A percentile compares a stretch with the other conserved stretches of the same genome.
Evolutionary conservation across 1,140 invertebrate species (phyloP).

Genomic region (Diachasmimorpha longicaudata): DNA sequence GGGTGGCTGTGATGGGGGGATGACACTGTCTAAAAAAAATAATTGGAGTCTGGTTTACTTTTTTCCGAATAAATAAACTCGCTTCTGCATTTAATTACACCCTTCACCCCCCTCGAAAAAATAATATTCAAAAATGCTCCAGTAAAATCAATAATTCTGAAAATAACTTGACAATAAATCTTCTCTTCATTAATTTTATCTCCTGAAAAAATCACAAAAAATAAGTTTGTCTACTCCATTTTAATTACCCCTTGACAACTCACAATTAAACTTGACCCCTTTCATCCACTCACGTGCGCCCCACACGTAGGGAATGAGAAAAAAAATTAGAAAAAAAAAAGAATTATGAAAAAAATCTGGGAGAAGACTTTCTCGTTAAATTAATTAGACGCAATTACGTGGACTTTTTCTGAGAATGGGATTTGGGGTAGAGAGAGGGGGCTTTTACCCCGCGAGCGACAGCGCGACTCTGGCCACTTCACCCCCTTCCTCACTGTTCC

Average conservation of each 20-base stretch:
- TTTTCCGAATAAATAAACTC: no score
- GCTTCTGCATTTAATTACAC: no score
- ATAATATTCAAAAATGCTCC: no score
- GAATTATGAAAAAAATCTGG: conserved; percentile 4
- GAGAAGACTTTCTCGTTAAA: conserved; percentile 41
- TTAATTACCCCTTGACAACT: not conserved
- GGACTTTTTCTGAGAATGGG: conserved; percentile 18
- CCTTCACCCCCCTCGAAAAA: no score
- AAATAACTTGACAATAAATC: no score
- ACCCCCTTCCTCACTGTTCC: not conserved
- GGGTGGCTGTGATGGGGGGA: not conserved
- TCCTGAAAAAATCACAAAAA: not conserved
- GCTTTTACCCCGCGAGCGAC: conserved; percentile 18
- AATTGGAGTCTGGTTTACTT: no score
- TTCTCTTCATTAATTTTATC: no score
- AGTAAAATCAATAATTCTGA: no score
- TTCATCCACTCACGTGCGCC: not conserved
- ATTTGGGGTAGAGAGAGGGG: conserved; percentile 21
- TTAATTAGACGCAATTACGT: conserved; percentile 50
- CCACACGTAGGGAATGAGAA: not conserved
- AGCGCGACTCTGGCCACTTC: not conserved
- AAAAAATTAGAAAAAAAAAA: not conserved
- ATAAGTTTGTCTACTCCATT: not conserved
- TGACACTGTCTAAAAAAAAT: not conserved
- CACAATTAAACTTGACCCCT: not conserved